These are phyloP conservation scores for Prochilodus magdalenae DNA, from an alignment of 2,113 vertebrate species.

Conservation along the genomic window DNA sequence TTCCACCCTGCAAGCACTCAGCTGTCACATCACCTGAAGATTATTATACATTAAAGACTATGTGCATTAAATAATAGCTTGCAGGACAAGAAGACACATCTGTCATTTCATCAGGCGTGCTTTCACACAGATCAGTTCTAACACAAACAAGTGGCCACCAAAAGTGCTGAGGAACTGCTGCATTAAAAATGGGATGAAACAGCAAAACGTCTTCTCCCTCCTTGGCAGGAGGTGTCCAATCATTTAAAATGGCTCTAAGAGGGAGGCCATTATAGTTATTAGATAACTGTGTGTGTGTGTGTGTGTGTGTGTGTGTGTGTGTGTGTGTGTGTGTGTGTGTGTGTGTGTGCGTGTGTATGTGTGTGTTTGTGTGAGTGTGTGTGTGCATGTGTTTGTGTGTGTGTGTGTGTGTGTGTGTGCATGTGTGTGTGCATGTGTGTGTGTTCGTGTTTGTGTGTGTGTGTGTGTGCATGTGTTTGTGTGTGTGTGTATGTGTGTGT, in stretches of 20 bases:
- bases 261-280: slow-evolving; percentile 51
- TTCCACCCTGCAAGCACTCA: slow-evolving; percentile 6
- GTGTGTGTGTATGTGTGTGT: neutral
- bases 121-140: slow-evolving; percentile 19
- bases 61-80: slow-evolving; percentile 12
- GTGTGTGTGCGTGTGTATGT: neutral
- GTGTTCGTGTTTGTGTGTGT: too few relatives aligned
- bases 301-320: neutral
- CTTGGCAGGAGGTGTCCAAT: slow-evolving; percentile 35
- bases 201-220: slow-evolving; percentile 4
- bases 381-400: neutral
- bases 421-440: neutral
- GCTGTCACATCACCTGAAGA: slow-evolving; percentile 24
- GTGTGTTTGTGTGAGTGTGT: neutral
- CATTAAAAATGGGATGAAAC: slow-evolving; percentile 36
- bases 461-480: neutral
- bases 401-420: neutral
- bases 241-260: slow-evolving; percentile 32
- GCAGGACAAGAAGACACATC: slow-evolving; percentile 32
- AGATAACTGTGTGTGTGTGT: neutral
- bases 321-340: neutral
- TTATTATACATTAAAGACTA: slow-evolving; percentile 21
- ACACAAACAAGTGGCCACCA: neutral
- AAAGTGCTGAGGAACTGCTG: slow-evolving; percentile 9
- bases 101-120: neutral